A percentile compares a stretch with the other conserved stretches of the same genome.
Evolutionary conservation across 1,140 invertebrate genomes (phyloP).

Genomic region (Aphidius gifuensis): DNA sequence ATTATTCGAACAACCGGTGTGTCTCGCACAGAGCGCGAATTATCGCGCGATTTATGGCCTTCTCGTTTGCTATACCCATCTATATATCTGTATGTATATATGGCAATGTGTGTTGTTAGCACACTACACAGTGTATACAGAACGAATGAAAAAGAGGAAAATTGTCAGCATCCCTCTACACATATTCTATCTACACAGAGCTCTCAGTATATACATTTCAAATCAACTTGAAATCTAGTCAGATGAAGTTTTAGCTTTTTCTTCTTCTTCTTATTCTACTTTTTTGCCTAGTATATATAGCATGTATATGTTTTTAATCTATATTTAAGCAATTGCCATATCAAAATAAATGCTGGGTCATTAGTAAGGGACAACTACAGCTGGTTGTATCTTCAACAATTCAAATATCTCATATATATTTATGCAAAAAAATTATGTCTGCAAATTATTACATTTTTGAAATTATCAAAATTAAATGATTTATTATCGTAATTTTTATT

Average conservation of each 20-base stretch:
- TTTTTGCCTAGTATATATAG: background rate
- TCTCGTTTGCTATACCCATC: conserved; percentile 22
- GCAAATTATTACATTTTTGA: no score
- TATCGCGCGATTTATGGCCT: conserved; percentile 30
- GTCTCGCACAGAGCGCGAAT: conserved; percentile 30
- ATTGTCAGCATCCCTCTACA: no score
- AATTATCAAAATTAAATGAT: no score
- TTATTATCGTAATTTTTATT: no score
- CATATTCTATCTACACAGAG: background rate
- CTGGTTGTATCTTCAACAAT: conserved; percentile 23
- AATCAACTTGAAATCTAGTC: background rate
- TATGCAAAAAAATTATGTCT: no score
- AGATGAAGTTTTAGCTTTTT: background rate
- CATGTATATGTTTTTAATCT: conserved; percentile 28
- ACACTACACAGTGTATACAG: no score
- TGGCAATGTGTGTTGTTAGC: no score
- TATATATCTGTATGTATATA: background rate
- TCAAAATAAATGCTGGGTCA: conserved; percentile 23
- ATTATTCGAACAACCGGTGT: conserved; percentile 30
- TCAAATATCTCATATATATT: background rate
- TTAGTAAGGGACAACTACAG: conserved; percentile 22
- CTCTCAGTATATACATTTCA: conserved; percentile 3
- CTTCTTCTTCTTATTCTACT: background rate
- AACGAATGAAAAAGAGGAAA: no score
- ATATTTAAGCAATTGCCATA: conserved; percentile 29